Evolutionary conservation across 2,888 invertebrate species (phyloP), one percentile per base, ranked within the genome.

Genomic region (Plagodis pulveraria): DNA sequence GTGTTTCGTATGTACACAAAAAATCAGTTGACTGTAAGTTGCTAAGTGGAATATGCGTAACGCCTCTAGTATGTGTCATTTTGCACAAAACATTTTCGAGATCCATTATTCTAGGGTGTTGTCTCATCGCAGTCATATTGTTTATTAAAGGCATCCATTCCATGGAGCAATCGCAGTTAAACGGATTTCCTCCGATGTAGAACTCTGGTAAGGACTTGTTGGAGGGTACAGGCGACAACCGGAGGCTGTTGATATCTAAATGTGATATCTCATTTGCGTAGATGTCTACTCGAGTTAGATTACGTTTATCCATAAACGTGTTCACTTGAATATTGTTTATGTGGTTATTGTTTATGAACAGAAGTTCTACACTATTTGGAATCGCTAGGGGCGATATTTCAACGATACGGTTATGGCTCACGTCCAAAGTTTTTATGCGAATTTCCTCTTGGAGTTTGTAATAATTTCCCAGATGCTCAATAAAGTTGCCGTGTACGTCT

Each of bases 141-240:
- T 98, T 98, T 88, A 98, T 96, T 75, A 96, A 94, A 78, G 97
- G 97, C 78, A 98, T 87, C 98, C 98, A 99, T 85, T 98, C 98
- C 97, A 98, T 97, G 51, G 96, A 96, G 87, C 99, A 98, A 89
- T 98, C 98, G 89, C 98, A 99, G 81, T 96, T 95, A 90, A 98
- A 97, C 63, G 98, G 98, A 93, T 99, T 99, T 71, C 97, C 97
- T 71, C 97, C 98, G 75, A 98, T 94, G 85, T 97, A 98, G 89
- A 98, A 97, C 88, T 98, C 97, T 6, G 98, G 97, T 70, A 97
- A 92, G 11, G 95, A 94, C 78, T 96, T 95, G 77, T 96, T 96
- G 57, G 94, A 93, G 48, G 96, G 95, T 66, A 96, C 95, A 40
- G 96, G 95, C 47, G 96, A 95, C 73, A 97, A 94, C 65, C 97